Evolutionary conservation across 2,888 invertebrate genomes (phyloP).

Genomic region (Leistus spinibarbis): DNA sequence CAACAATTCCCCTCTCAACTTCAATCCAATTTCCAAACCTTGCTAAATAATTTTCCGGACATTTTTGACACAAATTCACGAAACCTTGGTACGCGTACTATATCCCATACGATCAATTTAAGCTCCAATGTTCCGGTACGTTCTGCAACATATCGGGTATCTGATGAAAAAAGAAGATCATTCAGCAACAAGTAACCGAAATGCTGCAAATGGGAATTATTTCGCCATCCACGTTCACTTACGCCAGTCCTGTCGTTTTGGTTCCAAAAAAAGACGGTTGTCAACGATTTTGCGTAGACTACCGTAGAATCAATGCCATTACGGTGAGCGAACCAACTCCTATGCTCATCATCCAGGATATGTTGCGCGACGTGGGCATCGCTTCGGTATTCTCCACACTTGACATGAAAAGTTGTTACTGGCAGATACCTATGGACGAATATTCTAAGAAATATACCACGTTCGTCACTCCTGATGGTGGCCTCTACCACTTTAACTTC

Average conservation of each 20-base stretch:
- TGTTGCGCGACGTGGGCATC: conserved; percentile 44
- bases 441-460: conserved; percentile 44
- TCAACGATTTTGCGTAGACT: conserved; percentile 44
- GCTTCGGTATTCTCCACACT: conserved; percentile 47
- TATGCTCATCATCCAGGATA: conserved; percentile 43
- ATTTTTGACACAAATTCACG: background rate
- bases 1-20: conserved; percentile 1
- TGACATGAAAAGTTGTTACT: conserved; percentile 48
- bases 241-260: conserved; percentile 42
- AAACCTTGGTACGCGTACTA: background rate
- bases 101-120: background rate
- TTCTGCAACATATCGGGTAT: conserved; percentile 43
- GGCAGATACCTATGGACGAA: conserved; percentile 47
- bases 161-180: conserved; percentile 40
- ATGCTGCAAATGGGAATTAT: conserved; percentile 43
- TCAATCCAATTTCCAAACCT: background rate
- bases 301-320: conserved; percentile 41
- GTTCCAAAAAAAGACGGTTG: conserved; percentile 43
- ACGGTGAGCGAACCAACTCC: conserved; percentile 41
- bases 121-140: conserved; percentile 35
- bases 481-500: conserved; percentile 46
- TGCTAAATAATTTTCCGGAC: background rate
- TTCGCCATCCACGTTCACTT: conserved; percentile 41
- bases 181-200: conserved; percentile 41
- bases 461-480: conserved; percentile 46